Evolutionary conservation across 2,888 invertebrate species (phyloP).

Genomic region (Thysanoteuthis rhombus): DNA sequence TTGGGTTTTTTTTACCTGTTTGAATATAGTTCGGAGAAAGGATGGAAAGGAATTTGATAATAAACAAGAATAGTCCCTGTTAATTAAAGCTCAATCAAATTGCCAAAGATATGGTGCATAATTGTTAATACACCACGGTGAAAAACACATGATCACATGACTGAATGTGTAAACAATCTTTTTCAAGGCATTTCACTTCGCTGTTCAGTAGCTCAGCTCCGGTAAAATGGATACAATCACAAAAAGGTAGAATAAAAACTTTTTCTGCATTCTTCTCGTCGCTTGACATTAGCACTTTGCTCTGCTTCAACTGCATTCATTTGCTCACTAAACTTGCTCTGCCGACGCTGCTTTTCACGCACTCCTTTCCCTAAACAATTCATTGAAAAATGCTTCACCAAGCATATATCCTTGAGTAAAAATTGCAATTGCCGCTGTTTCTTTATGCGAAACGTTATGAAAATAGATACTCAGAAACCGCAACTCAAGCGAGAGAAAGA

Average conservation of each 20-base stretch:
- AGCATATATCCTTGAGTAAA: background rate
- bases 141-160: background rate
- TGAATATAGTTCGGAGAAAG: too few relatives aligned
- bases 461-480: background rate
- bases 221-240: background rate
- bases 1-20: too few relatives aligned
- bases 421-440: background rate
- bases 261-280: background rate
- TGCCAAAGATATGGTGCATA: background rate
- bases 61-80: too few relatives aligned
- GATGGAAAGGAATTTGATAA: too few relatives aligned
- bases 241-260: background rate
- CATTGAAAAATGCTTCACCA: too few relatives aligned
- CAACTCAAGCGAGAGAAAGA: background rate
- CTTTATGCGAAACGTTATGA: background rate
- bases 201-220: background rate
- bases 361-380: too few relatives aligned
- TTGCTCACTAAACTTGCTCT: background rate
- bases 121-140: background rate
- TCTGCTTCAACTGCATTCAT: background rate
- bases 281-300: background rate
- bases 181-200: background rate
- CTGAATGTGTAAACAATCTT: background rate
- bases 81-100: background rate
- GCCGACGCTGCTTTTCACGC: background rate